Conservation (phyloP, 2,113 vertebrate genomes). For the Erythrolamprus reginae region DNA sequence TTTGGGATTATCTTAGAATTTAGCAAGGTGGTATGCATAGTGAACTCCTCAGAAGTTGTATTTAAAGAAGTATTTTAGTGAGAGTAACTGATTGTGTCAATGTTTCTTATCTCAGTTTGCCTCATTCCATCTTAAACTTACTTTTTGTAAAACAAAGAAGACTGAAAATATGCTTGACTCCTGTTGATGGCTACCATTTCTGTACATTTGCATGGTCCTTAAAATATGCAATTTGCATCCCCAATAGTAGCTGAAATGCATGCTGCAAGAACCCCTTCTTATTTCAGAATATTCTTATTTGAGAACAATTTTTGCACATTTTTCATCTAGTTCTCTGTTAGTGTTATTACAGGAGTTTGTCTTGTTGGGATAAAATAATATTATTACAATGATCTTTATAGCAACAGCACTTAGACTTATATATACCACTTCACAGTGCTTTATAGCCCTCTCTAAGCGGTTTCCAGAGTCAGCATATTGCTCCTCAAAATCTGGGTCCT, state of each 20-base stretch:
- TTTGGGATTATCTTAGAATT: neutral
- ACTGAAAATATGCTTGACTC: neutral
- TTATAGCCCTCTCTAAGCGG: no score
- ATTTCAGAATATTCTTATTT: neutral
- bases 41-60: neutral
- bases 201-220: neutral
- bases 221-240: neutral
- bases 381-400: neutral
- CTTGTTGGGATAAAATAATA: neutral
- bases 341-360: neutral
- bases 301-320: neutral
- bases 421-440: no score
- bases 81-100: neutral
- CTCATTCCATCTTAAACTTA: neutral
- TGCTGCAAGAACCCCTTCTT: neutral
- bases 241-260: neutral
- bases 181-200: neutral
- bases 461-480: no score
- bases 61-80: neutral
- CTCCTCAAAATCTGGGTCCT: no score
- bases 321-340: neutral
- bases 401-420: no score
- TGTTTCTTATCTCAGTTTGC: neutral
- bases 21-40: neutral
- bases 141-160: neutral